A percentile compares a stretch with the other conserved stretches of the same genome.
Conservation (phyloP, 2,888 invertebrate species). For the Cheilosia urbana region DNA sequence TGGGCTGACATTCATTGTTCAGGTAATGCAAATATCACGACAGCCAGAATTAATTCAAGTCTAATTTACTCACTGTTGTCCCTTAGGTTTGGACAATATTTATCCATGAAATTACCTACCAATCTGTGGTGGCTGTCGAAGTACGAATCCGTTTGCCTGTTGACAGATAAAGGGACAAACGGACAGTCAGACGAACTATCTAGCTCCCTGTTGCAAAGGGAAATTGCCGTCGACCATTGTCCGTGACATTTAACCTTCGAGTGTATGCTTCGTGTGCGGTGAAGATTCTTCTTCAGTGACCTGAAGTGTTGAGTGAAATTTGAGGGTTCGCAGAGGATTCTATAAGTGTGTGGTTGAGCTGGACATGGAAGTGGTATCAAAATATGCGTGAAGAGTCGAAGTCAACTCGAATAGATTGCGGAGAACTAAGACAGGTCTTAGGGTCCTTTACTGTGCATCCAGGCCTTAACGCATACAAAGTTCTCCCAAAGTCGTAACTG, state of each 20-base stretch:
- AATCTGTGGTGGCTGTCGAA: slow-evolving; percentile 43
- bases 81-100: slow-evolving; percentile 58
- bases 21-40: slow-evolving; percentile 57
- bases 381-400: no score
- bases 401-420: no score
- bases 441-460: no score
- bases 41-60: slow-evolving; percentile 74
- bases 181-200: neutral
- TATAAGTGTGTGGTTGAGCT: neutral
- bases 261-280: neutral
- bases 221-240: slow-evolving; percentile 34
- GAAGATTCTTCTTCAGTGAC: neutral
- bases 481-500: no score
- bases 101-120: slow-evolving; percentile 64
- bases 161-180: slow-evolving; percentile 23
- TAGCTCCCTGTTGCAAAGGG: neutral
- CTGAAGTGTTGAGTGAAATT: neutral
- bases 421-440: no score
- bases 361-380: neutral
- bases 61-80: slow-evolving; percentile 67
- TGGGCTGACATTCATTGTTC: slow-evolving; percentile 59
- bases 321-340: neutral
- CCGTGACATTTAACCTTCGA: slow-evolving; percentile 48
- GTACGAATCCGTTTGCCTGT: slow-evolving; percentile 34
- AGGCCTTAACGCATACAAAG: no score